phyloP scores from a whole-genome alignment of 2,888 invertebrate genomes.

The Sicus ferrugineus region DNA sequence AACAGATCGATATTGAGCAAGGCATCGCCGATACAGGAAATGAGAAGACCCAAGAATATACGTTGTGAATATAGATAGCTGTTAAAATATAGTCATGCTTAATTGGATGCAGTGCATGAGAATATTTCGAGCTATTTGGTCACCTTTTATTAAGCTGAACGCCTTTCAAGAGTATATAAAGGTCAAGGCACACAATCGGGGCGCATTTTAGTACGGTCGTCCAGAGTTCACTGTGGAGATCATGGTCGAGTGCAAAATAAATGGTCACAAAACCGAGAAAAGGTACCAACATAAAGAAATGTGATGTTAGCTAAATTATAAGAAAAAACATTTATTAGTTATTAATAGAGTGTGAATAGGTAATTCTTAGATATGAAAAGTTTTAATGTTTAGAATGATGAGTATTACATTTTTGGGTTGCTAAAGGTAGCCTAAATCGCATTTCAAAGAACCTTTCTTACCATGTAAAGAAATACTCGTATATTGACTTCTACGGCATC shows the following conservation, averaged over 20 bases:
- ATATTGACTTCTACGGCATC: no score
- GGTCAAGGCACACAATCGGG: slow-evolving; percentile 82
- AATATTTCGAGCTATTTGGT: neutral
- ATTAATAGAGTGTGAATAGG: no score
- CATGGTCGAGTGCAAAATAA: slow-evolving; percentile 79
- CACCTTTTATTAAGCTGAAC: slow-evolving; percentile 74
- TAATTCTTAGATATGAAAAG: no score
- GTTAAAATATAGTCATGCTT: neutral
- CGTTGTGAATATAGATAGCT: slow-evolving; percentile 77
- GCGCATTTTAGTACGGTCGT: slow-evolving; percentile 85
- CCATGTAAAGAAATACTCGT: no score
- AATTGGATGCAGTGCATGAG: slow-evolving; percentile 29
- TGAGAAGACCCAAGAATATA: slow-evolving; percentile 78
- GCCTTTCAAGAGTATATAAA: slow-evolving; percentile 79
- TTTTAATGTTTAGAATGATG: no score
- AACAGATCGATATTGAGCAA: slow-evolving; percentile 69
- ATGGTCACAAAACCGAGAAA: slow-evolving; percentile 86
- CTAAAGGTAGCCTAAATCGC: no score
- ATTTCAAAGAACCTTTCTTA: no score
- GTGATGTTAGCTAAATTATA: slow-evolving; percentile 72
- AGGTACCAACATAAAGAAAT: slow-evolving; percentile 80
- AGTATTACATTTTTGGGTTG: no score
- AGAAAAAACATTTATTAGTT: no score
- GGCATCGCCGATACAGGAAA: slow-evolving; percentile 87
- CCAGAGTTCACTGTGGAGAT: slow-evolving; percentile 72